Conservation (phyloP, 2,888 invertebrate genomes). For the Parnassius glacialis region DNA sequence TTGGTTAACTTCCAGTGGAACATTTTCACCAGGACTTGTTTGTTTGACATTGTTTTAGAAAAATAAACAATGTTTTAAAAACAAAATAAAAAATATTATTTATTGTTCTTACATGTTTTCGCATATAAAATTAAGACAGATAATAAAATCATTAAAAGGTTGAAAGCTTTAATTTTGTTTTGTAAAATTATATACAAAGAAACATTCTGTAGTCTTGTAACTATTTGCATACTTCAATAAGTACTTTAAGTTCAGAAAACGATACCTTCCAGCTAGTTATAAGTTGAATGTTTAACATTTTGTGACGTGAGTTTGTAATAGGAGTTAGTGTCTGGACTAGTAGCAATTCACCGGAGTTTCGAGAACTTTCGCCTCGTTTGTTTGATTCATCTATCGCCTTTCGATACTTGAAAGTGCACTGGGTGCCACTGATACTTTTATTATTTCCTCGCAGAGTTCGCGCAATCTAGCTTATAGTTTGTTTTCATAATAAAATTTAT, state of each 20-base stretch:
- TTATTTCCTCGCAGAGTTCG: conserved; percentile 61
- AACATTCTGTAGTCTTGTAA: not conserved
- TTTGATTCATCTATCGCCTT: conserved; percentile 60
- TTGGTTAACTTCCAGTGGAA: too few species aligned
- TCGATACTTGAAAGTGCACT: conserved; percentile 49
- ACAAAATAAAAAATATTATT: too few species aligned
- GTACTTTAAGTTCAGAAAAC: conserved; percentile 38
- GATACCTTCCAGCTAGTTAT: conserved; percentile 55
- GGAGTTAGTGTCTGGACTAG: conserved; percentile 56
- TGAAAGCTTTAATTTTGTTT: not conserved
- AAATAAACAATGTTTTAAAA: too few species aligned
- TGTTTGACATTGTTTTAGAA: too few species aligned
- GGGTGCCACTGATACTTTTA: conserved; percentile 65
- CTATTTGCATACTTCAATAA: too few species aligned
- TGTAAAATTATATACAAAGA: not conserved
- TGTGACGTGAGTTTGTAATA: conserved; percentile 61
- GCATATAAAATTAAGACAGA: not conserved
- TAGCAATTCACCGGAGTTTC: conserved; percentile 50
- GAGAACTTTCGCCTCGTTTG: conserved; percentile 57
- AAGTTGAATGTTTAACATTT: conserved; percentile 43
- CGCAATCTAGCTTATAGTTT: conserved; percentile 42
- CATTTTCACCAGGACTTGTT: too few species aligned
- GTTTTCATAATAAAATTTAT: conserved; percentile 23
- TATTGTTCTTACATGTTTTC: not conserved
- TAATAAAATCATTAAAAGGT: too few species aligned